These are phyloP conservation scores for Dallia pectoralis DNA, from an alignment of 2,797 vertebrate species.

Conservation along the genomic window DNA sequence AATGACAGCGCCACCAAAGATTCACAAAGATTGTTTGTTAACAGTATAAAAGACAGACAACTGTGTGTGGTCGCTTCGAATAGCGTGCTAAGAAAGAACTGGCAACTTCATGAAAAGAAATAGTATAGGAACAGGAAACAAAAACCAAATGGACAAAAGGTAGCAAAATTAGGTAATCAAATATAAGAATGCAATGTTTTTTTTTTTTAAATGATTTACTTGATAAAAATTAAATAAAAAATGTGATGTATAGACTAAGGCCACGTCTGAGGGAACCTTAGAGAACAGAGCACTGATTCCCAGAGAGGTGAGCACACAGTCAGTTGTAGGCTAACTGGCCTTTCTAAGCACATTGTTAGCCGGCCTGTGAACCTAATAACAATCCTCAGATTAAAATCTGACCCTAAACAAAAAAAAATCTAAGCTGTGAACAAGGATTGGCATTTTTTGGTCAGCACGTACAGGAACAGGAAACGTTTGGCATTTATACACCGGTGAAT, in stretches of 20 bases:
- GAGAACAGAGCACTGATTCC: neutral
- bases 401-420: neutral
- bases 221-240: neutral
- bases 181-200: neutral
- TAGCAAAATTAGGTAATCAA: neutral
- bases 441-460: neutral
- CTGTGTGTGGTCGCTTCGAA: neutral
- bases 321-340: neutral
- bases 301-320: neutral
- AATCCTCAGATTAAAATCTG: neutral
- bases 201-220: neutral
- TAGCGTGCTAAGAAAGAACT: neutral
- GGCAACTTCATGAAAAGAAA: neutral
- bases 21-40: slow-evolving; percentile 1
- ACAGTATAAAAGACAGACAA: neutral
- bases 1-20: slow-evolving; percentile 35
- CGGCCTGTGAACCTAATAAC: neutral
- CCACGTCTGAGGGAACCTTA: neutral
- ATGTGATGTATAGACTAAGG: neutral
- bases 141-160: neutral
- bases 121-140: neutral
- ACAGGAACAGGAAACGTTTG: neutral
- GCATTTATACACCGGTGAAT: neutral
- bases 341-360: neutral
- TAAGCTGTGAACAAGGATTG: neutral